Base-by-base conservation (phyloP, 2,888 invertebrate genomes). In the Serripes groenlandicus region DNA sequence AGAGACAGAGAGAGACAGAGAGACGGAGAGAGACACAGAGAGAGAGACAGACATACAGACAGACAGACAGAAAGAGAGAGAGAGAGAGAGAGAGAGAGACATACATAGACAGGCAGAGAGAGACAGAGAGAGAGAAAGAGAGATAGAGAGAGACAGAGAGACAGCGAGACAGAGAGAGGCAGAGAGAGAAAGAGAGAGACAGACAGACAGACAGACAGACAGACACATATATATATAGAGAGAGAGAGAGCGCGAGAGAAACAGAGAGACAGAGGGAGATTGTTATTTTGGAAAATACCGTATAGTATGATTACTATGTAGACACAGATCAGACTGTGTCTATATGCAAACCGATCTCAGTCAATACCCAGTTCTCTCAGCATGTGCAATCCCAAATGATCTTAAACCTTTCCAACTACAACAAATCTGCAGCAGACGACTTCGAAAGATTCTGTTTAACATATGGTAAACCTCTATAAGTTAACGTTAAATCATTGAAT, bases 101-200 rank as follows among this genome's bases (percentile, higher is more conserved):
- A n/a, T n/a, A n/a, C n/a, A n/a, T n/a, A n/a, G n/a, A n/a, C n/a
- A n/a, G n/a, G n/a, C n/a, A n/a, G n/a, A n/a, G n/a, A n/a, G n/a
- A n/a, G n/a, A n/a, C n/a, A 58, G 58, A n/a, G 9, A 58, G 15
- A 58, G n/a, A n/a, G 58, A 58, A 26, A n/a, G 58, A 52, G 52
- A 52, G 52, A 52, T 21, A 52, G 52, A 52, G 52, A 52, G 52
- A 52, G 52, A 52, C n/a, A 52, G 52, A 52, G 52, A 15, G 52
- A 52, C n/a, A 52, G 52, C 3, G 52, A 52, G 52, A 52, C 5
- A 52, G 52, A 52, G 52, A 52, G 5, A 52, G 52, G 18, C n/a
- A 52, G 5, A 52, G 52, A 52, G 52, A 52, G 52, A 52, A 23
- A 7, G 52, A 52, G 5, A 3, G 52, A 52, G 18, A 23, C 18